phyloP scores from a whole-genome alignment of 1,140 invertebrate genomes.

The Scaptomyza pallida region DNA sequence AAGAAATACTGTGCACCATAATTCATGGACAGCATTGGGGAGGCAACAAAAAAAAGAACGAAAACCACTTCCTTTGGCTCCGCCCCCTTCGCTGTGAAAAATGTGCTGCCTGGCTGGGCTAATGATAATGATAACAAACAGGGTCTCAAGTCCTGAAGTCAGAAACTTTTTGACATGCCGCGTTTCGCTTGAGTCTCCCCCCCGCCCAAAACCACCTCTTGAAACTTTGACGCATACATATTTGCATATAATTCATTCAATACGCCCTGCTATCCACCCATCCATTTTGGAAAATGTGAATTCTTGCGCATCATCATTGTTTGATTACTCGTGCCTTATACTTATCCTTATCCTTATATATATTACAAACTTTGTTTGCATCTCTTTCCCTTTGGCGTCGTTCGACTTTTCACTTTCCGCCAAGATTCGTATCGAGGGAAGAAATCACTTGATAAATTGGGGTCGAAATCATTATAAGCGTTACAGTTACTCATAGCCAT shows the following conservation, averaged over 20 bases:
- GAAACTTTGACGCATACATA: constrained; percentile 58
- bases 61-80: not conserved
- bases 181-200: constrained; percentile 23
- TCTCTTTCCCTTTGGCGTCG: constrained; percentile 27
- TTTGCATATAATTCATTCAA: constrained; percentile 78
- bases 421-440: not conserved
- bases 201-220: no score
- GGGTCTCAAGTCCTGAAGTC: constrained; percentile 70
- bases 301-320: constrained; percentile 83
- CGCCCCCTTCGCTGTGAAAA: constrained; percentile 53
- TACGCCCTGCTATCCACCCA: constrained; percentile 50
- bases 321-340: constrained; percentile 80
- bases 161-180: constrained; percentile 77
- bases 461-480: constrained; percentile 81
- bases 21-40: constrained; percentile 64
- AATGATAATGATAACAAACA: constrained; percentile 83
- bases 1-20: constrained; percentile 79
- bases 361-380: constrained; percentile 57
- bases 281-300: constrained; percentile 77
- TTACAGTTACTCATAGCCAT: constrained; percentile 70
- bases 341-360: constrained; percentile 48
- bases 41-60: constrained; percentile 17
- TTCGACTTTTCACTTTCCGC: constrained; percentile 62
- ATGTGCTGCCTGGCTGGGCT: constrained; percentile 57
- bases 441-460: constrained; percentile 79